Base-by-base conservation (phyloP, 2,113 vertebrate species). In the Grantiella picta region DNA sequence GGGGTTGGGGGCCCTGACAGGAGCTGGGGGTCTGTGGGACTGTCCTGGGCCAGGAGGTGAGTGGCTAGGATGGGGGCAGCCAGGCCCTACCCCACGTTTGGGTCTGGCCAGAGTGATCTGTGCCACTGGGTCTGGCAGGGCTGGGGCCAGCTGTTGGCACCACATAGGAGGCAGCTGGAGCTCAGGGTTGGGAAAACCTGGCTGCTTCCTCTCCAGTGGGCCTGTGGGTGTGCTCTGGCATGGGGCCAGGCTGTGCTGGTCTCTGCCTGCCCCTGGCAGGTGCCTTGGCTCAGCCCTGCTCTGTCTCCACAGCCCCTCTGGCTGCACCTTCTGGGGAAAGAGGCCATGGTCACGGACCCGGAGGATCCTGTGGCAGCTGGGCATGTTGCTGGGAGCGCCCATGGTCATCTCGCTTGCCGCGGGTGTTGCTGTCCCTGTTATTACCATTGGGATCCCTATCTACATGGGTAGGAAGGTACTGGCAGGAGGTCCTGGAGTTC, bases 271-370 rank as follows among this genome's bases (percentile, higher is more conserved):
- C 40, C 27, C 33, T 11, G 0, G 0, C 29, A 27, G 75, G 38
- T 22, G 5, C 54, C 19, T 4, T 16, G 35, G 23, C 64, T 59
- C 69, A 87, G 65, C 17, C 25, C 35, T 0, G 0, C 53, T 82
- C 53, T 94, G 70, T 90, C 33, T 70, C 24, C 5, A 9, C 97
- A 99, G 98, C 97, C 99, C 99, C 82, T 99, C 99, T 79, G 99
- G 99, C 92, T 99, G 99, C 94, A 99, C 99, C 13, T 99, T 99
- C 95, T 99, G 98, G 99, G 99, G 98, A 71, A 99, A 99, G 98
- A 98, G 98, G 97, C 98, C 98, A 1, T 99, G 99, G 98, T 99
- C 98, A 15, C 97, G 98, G 94, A 99, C 98, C 40, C 96, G 98
- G 76, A 99, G 98, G 96, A 97, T 98, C 91, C 97, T 99, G 50